Evolutionary conservation across 2,113 vertebrate species (phyloP).

Genomic region (Caracal caracal): DNA sequence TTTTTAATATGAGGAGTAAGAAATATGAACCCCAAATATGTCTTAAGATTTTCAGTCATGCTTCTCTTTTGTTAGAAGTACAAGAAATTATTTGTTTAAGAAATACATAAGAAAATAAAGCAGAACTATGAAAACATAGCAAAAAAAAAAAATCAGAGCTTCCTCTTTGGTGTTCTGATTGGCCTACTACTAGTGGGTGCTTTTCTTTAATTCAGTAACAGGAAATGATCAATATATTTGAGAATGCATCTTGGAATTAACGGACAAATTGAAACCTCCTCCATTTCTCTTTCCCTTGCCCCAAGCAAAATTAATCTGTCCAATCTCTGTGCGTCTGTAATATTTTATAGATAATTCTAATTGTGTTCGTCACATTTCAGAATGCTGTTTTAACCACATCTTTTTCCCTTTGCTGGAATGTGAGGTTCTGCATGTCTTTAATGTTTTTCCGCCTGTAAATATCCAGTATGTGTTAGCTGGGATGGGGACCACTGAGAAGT

Average conservation of each 20-base stretch:
- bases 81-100: neutral
- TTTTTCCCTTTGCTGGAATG: neutral
- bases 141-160: neutral
- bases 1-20: constrained; percentile 24
- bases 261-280: neutral
- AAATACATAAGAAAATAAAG: constrained; percentile 25
- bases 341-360: neutral
- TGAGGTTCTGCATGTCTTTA: neutral
- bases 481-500: neutral
- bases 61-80: neutral
- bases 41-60: neutral
- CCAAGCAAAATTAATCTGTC: constrained; percentile 21
- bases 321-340: neutral
- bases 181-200: rapidly evolving
- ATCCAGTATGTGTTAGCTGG: neutral
- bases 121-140: neutral
- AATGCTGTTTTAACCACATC: neutral
- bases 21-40: neutral
- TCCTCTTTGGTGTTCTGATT: neutral
- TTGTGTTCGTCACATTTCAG: neutral
- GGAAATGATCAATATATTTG: neutral
- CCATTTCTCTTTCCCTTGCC: neutral
- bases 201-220: neutral
- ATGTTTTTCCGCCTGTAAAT: neutral
- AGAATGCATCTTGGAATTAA: constrained; percentile 18